Percentiles rank a stretch among this genome's conserved stretches.
phyloP scores from a whole-genome alignment of 2,113 vertebrate species.

The Tretioscincus oriximinensis region DNA sequence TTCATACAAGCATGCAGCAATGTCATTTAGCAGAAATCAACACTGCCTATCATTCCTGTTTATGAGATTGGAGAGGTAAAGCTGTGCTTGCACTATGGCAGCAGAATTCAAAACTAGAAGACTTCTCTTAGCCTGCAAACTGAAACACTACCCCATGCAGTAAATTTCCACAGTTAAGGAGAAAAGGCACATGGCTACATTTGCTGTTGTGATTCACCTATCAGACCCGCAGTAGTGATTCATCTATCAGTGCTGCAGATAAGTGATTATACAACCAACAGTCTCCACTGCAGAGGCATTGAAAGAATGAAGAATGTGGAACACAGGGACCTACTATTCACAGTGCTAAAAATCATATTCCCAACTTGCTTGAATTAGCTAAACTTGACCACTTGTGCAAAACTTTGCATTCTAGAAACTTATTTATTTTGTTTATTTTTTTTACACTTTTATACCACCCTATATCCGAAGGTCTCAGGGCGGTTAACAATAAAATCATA shows the following conservation, averaged over 20 bases:
- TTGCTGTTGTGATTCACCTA: constrained; percentile 37
- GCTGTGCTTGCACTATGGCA: constrained; percentile 18
- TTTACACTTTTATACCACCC: too few species aligned
- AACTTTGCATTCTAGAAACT: background rate
- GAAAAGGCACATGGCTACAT: background rate
- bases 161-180: background rate
- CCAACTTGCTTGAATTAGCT: background rate
- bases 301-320: background rate
- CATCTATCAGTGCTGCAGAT: constrained; percentile 34
- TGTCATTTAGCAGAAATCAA: constrained; percentile 13
- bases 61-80: background rate
- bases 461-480: too few species aligned
- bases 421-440: too few species aligned
- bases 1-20: background rate
- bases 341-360: background rate
- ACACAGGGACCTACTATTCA: background rate
- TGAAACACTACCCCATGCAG: background rate
- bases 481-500: too few species aligned
- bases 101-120: background rate
- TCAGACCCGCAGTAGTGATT: background rate
- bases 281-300: background rate
- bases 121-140: background rate
- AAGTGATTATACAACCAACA: background rate
- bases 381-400: background rate
- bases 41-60: background rate